phyloP scores from a whole-genome alignment of 2,113 vertebrate species.

The Dendropsophus ebraccatus region DNA sequence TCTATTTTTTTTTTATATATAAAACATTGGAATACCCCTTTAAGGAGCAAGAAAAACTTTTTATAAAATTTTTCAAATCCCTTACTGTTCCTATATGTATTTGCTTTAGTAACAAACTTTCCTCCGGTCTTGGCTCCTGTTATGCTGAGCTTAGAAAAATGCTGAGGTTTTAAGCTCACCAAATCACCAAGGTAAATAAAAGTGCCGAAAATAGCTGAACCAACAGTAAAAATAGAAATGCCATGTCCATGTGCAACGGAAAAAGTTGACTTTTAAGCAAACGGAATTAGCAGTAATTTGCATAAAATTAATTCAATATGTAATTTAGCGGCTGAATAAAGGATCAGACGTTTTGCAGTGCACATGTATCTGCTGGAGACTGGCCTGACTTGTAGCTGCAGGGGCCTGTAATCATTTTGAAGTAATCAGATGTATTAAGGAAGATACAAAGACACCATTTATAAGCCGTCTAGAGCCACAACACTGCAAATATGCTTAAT shows the following conservation, averaged over 20 bases:
- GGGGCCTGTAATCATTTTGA: neutral
- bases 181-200: constrained; percentile 46
- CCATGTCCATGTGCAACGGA: constrained; percentile 47
- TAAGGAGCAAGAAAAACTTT: neutral
- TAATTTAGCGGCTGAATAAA: constrained; percentile 2
- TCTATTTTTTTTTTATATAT: too few species aligned
- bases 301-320: constrained; percentile 50
- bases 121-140: neutral
- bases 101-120: constrained; percentile 3
- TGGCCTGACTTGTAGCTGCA: constrained; percentile 6
- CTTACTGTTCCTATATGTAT: neutral
- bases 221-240: constrained; percentile 46
- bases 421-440: constrained; percentile 17
- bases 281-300: constrained; percentile 45
- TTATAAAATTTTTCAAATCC: neutral
- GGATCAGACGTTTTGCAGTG: neutral
- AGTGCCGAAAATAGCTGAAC: constrained; percentile 34
- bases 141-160: constrained; percentile 36
- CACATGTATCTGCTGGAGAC: neutral
- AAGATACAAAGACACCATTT: constrained; percentile 1
- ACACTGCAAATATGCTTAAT: neutral
- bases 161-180: constrained; percentile 47
- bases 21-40: neutral
- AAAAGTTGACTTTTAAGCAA: constrained; percentile 49
- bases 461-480: neutral